Evolutionary conservation across 2,113 vertebrate genomes (phyloP).

Genomic region (Junco hyemalis): DNA sequence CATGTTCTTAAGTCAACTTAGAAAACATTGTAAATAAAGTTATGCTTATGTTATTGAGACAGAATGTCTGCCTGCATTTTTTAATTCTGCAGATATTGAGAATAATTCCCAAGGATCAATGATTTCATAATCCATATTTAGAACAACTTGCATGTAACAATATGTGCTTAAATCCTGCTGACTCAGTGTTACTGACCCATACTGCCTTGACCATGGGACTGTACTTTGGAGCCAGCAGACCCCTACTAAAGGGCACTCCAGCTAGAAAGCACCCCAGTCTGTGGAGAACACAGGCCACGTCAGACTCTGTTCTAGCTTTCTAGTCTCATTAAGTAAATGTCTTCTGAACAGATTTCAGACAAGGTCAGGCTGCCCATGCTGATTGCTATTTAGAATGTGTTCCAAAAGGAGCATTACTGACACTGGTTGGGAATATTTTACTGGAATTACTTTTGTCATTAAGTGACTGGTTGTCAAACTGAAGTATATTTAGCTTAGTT

Average conservation of each 20-base stretch:
- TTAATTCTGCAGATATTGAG: not conserved
- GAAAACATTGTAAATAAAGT: not conserved
- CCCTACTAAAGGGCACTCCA: not conserved
- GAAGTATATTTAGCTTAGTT: not conserved
- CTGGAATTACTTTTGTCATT: conserved; percentile 1
- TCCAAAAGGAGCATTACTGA: conserved; percentile 21
- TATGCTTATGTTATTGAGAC: not conserved
- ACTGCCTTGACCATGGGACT: not conserved
- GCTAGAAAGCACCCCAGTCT: not conserved
- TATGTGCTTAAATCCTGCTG: not conserved
- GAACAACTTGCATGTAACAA: not conserved
- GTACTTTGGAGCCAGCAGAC: not conserved
- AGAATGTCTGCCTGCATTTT: not conserved
- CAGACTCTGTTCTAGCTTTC: not conserved
- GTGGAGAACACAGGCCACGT: not conserved
- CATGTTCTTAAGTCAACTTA: not conserved
- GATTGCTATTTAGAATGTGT: not conserved
- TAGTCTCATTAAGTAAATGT: not conserved
- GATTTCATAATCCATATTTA: not conserved
- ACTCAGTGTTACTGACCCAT: not conserved
- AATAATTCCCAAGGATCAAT: not conserved
- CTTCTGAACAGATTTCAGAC: not conserved
- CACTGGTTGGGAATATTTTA: not conserved
- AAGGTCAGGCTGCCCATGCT: not conserved
- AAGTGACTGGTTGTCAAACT: not conserved